Evolutionary conservation across 1,140 invertebrate species (phyloP), one percentile per base, ranked within the genome.

Genomic region (Anadara kagoshimensis): DNA sequence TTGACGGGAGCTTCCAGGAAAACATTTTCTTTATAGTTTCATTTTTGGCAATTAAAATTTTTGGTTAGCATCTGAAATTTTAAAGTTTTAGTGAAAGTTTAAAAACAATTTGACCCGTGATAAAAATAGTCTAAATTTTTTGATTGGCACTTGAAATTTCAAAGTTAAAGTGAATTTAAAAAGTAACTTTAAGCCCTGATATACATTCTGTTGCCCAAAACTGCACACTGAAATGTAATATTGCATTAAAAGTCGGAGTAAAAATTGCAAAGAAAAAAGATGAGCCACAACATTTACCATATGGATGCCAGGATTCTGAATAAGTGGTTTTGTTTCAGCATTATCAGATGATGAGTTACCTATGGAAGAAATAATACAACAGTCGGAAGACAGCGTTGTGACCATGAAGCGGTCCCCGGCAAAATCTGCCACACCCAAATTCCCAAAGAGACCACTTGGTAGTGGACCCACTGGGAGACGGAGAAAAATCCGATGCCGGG

Each of bases 401-500:
- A 75, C 67, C 24, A 41, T 74, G 11, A 79, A 78, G 57, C 83
- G 70, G 61, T 71, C 73, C 18, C 78, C 78, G 24, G 29, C 64
- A 18, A 81, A 76, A 43, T 51, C 49, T 36, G 22, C 20, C 20
- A 64, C 51, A 51, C 62, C 62, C 7, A 64, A 64, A 64, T 18
- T 22, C 0, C 47, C 54, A 56, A 56, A 0, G 20, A 45, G 53
- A 41, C 64, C 63, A 18, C n/a, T n/a, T n/a, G 49, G 64, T 20
- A 2, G 22, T 5, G n/a, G n/a, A 5, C 58, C 69, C 12, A 58
- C 80, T 5, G 53, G 69, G 29, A 62, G 63, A 5, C 75, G 73
- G 56, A 76, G 88, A 16, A 88, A 85, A 69, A 75, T 86, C 47
- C 80, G 90, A 0, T 91, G 90, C 70, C 84, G 84, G 44, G 79